These are phyloP conservation scores for Porites australiensis DNA, from an alignment of 64 coral and sea anemone species.

Conservation along the genomic window DNA sequence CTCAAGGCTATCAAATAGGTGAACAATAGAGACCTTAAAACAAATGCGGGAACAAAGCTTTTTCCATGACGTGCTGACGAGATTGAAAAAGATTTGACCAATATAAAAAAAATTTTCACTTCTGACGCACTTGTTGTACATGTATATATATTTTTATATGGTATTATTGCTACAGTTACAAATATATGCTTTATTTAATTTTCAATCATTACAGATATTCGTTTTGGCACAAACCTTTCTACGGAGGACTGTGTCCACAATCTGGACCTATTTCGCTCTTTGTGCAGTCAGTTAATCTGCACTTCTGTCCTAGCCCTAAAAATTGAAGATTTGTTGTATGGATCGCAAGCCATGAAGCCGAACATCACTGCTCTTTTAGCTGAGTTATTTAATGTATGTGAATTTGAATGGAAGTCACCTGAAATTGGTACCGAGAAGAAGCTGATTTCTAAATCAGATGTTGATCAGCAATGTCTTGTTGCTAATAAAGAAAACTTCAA, in stretches of 20 bases:
- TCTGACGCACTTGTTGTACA: no score
- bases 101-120: no score
- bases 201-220: constrained; percentile 68
- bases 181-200: neutral
- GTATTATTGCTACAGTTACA: no score
- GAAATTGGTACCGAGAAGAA: neutral
- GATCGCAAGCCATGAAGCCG: constrained; percentile 93
- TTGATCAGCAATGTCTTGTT: neutral
- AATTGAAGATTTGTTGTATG: constrained; percentile 96
- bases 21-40: no score
- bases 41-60: no score
- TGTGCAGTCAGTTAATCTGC: constrained; percentile 93
- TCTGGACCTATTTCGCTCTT: constrained; percentile 85
- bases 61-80: no score
- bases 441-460: constrained; percentile 32
- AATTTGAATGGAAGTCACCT: constrained; percentile 13
- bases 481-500: constrained; percentile 29
- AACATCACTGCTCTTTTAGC: constrained; percentile 89
- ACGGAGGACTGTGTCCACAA: constrained; percentile 83
- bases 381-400: constrained; percentile 89
- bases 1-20: no score
- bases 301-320: constrained; percentile 88
- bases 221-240: constrained; percentile 62
- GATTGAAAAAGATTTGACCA: no score
- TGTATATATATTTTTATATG: no score